Conservation (phyloP, 2,797 vertebrate genomes). For the Eulemur albifrons region DNA sequence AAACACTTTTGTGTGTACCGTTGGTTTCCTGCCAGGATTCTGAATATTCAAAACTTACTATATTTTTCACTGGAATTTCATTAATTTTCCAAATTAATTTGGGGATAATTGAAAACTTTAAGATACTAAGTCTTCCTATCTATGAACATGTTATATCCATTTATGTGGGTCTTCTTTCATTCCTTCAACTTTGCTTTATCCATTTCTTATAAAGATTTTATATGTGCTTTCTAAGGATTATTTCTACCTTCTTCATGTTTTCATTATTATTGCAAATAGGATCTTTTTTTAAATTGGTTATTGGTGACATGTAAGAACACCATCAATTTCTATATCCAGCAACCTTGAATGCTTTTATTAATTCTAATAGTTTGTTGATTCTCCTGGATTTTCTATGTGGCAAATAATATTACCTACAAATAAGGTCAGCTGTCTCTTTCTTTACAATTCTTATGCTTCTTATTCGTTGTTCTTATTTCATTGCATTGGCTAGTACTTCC, state of each 20-base stretch:
- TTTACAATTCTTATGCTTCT: background rate
- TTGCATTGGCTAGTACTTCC: background rate
- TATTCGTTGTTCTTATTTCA: background rate
- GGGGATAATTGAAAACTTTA: background rate
- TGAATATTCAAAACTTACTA: background rate
- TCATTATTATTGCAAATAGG: background rate
- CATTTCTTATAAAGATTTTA: background rate
- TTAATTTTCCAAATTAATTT: conserved; percentile 18
- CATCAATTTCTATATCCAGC: background rate
- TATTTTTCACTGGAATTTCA: conserved; percentile 5
- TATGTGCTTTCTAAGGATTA: background rate
- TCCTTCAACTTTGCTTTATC: background rate
- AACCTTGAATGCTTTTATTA: background rate
- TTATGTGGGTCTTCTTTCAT: conserved; percentile 12
- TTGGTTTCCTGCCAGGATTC: background rate
- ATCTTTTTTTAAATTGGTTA: background rate
- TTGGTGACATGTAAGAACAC: background rate
- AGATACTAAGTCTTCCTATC: conserved; percentile 16
- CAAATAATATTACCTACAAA: background rate
- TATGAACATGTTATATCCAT: background rate
- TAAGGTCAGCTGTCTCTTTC: background rate
- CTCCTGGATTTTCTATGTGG: background rate
- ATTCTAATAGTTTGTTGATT: background rate
- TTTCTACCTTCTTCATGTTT: background rate
- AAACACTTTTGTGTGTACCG: background rate